A percentile compares a stretch with the other conserved stretches of the same genome.
Evolutionary conservation across 2,888 invertebrate genomes (phyloP).

Genomic region (Entomobrya multifasciata): DNA sequence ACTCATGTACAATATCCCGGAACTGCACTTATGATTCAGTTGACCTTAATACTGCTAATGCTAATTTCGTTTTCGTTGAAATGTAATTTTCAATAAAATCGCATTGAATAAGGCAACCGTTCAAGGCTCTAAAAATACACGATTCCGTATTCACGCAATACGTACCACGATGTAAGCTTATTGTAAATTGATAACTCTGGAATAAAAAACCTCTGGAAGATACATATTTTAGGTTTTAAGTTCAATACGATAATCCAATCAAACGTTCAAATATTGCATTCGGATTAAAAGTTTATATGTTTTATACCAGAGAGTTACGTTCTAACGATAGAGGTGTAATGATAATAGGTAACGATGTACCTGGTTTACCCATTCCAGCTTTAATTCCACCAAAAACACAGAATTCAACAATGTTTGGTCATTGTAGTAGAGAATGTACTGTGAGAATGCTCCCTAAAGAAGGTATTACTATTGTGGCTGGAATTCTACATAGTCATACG

Average conservation of each 20-base stretch:
- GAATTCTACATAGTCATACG: not conserved
- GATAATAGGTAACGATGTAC: slow-evolving; percentile 29
- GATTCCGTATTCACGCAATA: no score
- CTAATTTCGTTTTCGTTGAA: no score
- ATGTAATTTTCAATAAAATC: no score
- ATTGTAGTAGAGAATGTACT: slow-evolving; percentile 9
- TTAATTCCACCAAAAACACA: slow-evolving; percentile 34
- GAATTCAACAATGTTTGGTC: not conserved
- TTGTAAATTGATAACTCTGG: no score
- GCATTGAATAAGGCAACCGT: no score
- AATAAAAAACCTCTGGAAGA: no score
- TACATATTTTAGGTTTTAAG: slow-evolving; percentile 44
- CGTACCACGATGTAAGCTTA: no score
- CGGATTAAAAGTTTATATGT: slow-evolving; percentile 38
- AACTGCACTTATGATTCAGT: no score
- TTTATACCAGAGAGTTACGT: slow-evolving; percentile 23
- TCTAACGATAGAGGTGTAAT: slow-evolving; percentile 30
- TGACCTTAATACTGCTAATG: no score
- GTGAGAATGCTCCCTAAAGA: not conserved
- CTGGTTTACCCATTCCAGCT: slow-evolving; percentile 29
- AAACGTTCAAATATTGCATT: not conserved
- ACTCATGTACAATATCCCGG: no score
- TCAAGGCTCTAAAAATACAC: no score
- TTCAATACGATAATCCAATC: slow-evolving; percentile 56
- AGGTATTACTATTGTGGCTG: not conserved